Evolutionary conservation across 2,113 vertebrate genomes (phyloP).

Genomic region (Irena cyanogastra): DNA sequence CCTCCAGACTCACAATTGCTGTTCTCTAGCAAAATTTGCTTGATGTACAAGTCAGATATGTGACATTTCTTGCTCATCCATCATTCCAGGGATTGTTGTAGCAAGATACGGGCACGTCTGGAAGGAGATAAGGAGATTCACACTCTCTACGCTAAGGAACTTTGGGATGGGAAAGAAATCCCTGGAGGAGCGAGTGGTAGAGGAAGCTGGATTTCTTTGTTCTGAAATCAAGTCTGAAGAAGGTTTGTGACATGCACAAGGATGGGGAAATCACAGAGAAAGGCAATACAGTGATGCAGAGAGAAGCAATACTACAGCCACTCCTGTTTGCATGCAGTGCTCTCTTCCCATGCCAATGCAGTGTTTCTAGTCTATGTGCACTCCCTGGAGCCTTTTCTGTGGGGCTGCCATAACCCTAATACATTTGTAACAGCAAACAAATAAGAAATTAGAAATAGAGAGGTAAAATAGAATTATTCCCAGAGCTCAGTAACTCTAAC

Average conservation of each 20-base stretch:
- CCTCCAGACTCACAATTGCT: background rate
- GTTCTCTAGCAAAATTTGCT: background rate
- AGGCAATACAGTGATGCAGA: background rate
- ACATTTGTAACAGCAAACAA: background rate
- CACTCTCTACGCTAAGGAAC: slow-evolving; percentile 73
- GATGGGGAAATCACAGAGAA: background rate
- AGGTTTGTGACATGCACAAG: slow-evolving; percentile 26
- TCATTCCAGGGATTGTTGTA: slow-evolving; percentile 62
- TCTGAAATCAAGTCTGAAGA: slow-evolving; percentile 3
- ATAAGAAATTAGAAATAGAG: background rate
- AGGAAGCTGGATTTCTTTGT: slow-evolving; percentile 71
- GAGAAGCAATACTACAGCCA: background rate
- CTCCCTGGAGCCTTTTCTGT: background rate
- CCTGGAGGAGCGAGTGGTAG: slow-evolving; percentile 74
- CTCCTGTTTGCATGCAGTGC: background rate
- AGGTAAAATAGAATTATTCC: background rate
- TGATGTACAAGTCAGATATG: background rate
- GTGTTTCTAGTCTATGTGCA: background rate
- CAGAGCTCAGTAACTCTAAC: background rate
- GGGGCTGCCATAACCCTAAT: background rate
- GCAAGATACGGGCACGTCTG: slow-evolving; percentile 65
- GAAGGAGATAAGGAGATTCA: slow-evolving; percentile 78
- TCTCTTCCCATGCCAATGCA: background rate
- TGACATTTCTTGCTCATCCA: background rate
- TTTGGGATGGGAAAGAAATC: slow-evolving; percentile 83